Evolutionary conservation across 2,888 invertebrate species (phyloP).

Genomic region (Stenurella melanura): DNA sequence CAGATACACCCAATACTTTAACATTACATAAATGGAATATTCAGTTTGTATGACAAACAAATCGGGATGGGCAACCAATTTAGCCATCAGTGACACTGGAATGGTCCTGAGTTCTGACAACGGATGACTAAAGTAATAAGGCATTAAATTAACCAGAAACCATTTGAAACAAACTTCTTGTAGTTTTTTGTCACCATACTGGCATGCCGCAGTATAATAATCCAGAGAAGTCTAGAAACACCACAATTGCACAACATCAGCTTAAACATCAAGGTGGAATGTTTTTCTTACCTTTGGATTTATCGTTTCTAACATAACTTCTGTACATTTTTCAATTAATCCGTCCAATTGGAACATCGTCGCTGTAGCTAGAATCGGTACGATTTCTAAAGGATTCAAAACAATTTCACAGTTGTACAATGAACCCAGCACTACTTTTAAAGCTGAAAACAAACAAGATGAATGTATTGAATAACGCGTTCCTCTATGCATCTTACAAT

Average conservation of each 20-base stretch:
- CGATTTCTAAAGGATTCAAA: conserved; percentile 80
- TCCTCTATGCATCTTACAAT: conserved; percentile 75
- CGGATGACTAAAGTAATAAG: conserved; percentile 76
- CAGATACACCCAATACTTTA: conserved; percentile 82
- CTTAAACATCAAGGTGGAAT: not conserved
- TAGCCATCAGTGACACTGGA: conserved; percentile 80
- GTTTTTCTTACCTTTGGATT: conserved; percentile 76
- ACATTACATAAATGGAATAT: conserved; percentile 83
- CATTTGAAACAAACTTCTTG: conserved; percentile 80
- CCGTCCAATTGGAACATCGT: conserved; percentile 84
- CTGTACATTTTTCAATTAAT: conserved; percentile 81
- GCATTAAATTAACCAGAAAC: conserved; percentile 82
- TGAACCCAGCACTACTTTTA: conserved; percentile 83
- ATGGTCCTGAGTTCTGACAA: conserved; percentile 78
- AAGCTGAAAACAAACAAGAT: conserved; percentile 73
- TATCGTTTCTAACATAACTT: conserved; percentile 85
- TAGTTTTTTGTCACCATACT: conserved; percentile 80
- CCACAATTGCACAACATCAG: not conserved
- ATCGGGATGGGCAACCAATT: conserved; percentile 79
- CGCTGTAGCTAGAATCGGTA: conserved; percentile 83
- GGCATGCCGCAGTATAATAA: conserved; percentile 81
- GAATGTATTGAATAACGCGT: conserved; percentile 2
- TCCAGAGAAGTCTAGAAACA: conserved; percentile 78
- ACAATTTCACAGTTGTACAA: conserved; percentile 85
- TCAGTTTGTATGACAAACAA: conserved; percentile 87